A percentile compares a stretch with the other conserved stretches of the same genome.
phyloP scores from a whole-genome alignment of 1,140 invertebrate genomes.

The Sitodiplosis mosellana region DNA sequence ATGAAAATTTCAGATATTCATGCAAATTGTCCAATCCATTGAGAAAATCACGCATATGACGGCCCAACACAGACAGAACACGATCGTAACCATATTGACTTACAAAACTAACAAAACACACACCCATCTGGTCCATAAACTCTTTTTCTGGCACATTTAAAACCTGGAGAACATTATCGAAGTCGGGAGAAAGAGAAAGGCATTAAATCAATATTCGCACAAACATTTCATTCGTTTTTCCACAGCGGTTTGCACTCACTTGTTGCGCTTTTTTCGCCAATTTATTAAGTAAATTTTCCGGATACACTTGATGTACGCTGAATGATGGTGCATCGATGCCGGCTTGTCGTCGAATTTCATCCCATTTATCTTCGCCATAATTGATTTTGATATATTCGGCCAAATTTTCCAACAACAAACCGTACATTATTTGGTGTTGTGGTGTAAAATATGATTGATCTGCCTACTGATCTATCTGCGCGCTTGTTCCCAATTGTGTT shows the following conservation, averaged over 20 bases:
- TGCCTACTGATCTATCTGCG: too few species aligned
- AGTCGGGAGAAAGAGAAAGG: background rate
- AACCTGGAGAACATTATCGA: slow-evolving; percentile 33
- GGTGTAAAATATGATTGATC: background rate
- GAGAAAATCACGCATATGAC: slow-evolving; percentile 88
- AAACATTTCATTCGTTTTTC: too few species aligned
- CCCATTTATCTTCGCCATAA: slow-evolving; percentile 87
- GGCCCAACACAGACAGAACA: slow-evolving; percentile 70
- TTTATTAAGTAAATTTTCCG: slow-evolving; percentile 68
- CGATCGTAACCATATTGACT: slow-evolving; percentile 91
- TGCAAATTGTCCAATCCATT: slow-evolving; percentile 94
- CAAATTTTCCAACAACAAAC: slow-evolving; percentile 80
- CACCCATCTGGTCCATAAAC: slow-evolving; percentile 80
- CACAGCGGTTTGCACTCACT: slow-evolving; percentile 31
- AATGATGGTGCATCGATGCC: slow-evolving; percentile 72
- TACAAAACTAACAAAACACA: slow-evolving; percentile 75
- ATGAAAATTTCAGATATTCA: slow-evolving; percentile 93
- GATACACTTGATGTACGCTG: slow-evolving; percentile 81
- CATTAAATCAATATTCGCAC: background rate
- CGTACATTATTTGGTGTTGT: slow-evolving; percentile 57
- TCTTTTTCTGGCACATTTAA: slow-evolving; percentile 66
- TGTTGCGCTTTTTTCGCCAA: slow-evolving; percentile 68
- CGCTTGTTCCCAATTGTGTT: too few species aligned
- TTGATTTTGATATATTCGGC: slow-evolving; percentile 72
- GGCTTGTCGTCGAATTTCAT: slow-evolving; percentile 57